Percentiles rank a stretch among this genome's conserved stretches.
phyloP scores from a whole-genome alignment of 2,113 vertebrate genomes.

The Calonectris borealis region DNA sequence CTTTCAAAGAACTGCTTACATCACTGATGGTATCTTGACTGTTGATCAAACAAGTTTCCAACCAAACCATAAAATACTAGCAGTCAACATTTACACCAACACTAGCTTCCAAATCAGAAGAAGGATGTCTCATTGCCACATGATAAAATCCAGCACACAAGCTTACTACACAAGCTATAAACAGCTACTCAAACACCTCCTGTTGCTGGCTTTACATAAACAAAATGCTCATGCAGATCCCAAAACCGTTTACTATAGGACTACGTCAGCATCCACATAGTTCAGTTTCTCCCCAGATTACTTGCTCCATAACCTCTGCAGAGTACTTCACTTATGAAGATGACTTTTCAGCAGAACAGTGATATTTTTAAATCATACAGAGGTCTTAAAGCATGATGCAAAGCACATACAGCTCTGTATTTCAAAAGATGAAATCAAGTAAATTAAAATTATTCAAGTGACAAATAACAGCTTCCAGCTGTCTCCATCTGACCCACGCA shows the following conservation, averaged over 20 bases:
- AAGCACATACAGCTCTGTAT: neutral
- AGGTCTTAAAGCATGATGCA: neutral
- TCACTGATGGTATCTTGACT: neutral
- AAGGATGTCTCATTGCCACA: conserved; percentile 35
- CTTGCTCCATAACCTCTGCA: neutral
- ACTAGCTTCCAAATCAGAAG: neutral
- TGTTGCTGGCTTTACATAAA: neutral
- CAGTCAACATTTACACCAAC: neutral
- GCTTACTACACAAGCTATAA: neutral
- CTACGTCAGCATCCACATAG: neutral
- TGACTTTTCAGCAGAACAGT: neutral
- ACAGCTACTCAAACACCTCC: conserved; percentile 18
- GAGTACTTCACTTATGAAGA: neutral
- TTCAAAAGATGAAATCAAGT: neutral
- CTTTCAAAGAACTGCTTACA: neutral
- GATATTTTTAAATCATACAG: neutral
- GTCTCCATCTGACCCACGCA: neutral
- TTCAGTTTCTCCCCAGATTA: neutral
- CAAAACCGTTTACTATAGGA: neutral
- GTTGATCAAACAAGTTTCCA: neutral
- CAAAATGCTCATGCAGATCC: neutral
- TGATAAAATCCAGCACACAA: neutral
- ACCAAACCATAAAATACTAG: neutral
- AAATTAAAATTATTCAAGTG: neutral
- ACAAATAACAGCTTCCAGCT: neutral